Conservation (phyloP, 2,888 invertebrate species). For the Andrena flavipes region DNA sequence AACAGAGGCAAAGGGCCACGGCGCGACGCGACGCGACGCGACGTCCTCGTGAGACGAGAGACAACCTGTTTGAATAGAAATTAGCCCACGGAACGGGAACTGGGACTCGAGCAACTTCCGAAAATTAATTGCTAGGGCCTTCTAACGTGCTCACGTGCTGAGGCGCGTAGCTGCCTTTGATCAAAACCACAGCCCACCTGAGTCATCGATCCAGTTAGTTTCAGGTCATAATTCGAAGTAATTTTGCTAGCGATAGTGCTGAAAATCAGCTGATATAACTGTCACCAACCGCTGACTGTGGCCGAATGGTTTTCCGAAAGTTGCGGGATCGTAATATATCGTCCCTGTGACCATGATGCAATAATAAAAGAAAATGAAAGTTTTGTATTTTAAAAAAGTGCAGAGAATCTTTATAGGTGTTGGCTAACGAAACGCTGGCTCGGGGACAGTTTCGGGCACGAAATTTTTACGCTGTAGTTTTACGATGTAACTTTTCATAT, state of each 20-base stretch:
- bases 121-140: conserved; percentile 53
- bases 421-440: conserved; percentile 42
- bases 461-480: conserved; percentile 46
- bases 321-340: neutral
- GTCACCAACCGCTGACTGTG: neutral
- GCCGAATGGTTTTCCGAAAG: neutral
- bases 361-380: neutral
- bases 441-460: conserved; percentile 6
- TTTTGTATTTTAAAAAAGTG: conserved; percentile 16
- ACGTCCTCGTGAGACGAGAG: conserved; percentile 41
- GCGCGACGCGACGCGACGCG: conserved; percentile 30
- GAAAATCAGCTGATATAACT: neutral
- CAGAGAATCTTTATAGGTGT: conserved; percentile 16
- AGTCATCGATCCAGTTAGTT: conserved; percentile 7
- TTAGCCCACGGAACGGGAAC: conserved; percentile 47
- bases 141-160: neutral
- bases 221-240: neutral
- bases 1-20: conserved; percentile 46
- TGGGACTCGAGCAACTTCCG: conserved; percentile 35
- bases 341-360: neutral
- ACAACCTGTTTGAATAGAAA: conserved; percentile 72
- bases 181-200: conserved; percentile 10
- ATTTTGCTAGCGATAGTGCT: neutral
- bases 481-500: conserved; percentile 58
- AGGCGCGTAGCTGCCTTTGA: conserved; percentile 2